Base-by-base conservation (phyloP, 2,797 vertebrate species). In the Lutjanus campechanus region DNA sequence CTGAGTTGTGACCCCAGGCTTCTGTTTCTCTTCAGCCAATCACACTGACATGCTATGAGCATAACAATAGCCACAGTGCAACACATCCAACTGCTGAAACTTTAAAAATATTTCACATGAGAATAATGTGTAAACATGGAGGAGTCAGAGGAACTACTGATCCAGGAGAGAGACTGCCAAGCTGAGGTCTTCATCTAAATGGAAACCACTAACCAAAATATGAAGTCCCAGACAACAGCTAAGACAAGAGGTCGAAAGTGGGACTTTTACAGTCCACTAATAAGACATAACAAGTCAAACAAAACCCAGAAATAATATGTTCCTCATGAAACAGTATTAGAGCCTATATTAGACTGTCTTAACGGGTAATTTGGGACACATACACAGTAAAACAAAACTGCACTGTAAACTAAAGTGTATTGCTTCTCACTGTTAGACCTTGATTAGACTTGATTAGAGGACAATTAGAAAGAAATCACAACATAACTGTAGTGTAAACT, bases 21-120 rank as follows among this genome's bases (percentile, higher is more conserved):
- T 15, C 61, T 50, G 50, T 69, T 78, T 71, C n/a, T 59, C 63
- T 63, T 69, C 29, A 36, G 29, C 59, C 58, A 44, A 69, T 72
- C 71, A 62, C 46, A 7, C 51, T 59, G 63, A 55, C 50, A 67
- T 29, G 70, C 70, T 63, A 22, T 53, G 62, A 3, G 25, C 25
- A 25, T 36, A 36, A 36, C 29, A 36, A 36, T 36, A 4, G 74
- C 67, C 60, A 20, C 50, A 51, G 16, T 11, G 20, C 55, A 69
- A 46, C 60, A 16, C 12, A 40, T 47, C 50, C 58, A 55, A 12
- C 61, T 56, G 11, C 51, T 47, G 11, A 59, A 66, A 67, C 40
- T 51, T 47, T 13, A 11, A 10, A 22, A 65, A n/a, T 43, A 43
- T 54, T 73, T 83, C 19, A 22, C 10, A 16, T n/a, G 11, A 41